Conservation (phyloP, 2,113 vertebrate genomes). For the Dryoscopus gambensis region DNA sequence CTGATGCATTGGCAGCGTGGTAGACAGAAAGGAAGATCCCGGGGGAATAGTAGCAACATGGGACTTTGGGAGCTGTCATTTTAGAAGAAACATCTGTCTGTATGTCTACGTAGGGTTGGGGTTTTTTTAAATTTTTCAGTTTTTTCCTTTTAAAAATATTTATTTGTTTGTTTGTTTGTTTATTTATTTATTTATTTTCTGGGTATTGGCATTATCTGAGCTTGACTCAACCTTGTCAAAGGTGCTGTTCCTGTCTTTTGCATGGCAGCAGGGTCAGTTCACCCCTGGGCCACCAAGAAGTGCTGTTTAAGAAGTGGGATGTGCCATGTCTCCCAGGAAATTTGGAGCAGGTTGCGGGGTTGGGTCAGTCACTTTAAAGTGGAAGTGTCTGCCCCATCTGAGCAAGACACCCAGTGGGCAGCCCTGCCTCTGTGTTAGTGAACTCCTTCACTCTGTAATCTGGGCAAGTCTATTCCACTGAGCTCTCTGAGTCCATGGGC, state of each 20-base stretch:
- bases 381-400: neutral
- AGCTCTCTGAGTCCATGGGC: neutral
- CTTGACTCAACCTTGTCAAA: neutral
- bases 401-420: neutral
- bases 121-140: accelerated
- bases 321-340: neutral
- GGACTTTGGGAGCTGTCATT: neutral
- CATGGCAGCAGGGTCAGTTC: neutral
- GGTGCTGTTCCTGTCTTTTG: neutral
- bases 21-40: neutral
- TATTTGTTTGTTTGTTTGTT: neutral
- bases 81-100: neutral
- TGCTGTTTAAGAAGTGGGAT: neutral
- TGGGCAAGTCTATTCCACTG: neutral
- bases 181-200: neutral
- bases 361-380: neutral
- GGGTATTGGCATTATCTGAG: neutral
- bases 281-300: neutral
- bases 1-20: neutral
- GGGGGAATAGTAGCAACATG: neutral
- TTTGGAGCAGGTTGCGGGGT: accelerated
- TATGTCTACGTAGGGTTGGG: neutral
- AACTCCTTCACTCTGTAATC: neutral
- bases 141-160: neutral
- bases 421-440: neutral